phyloP scores from a whole-genome alignment of 2,113 vertebrate species.

The Cathartes aura region DNA sequence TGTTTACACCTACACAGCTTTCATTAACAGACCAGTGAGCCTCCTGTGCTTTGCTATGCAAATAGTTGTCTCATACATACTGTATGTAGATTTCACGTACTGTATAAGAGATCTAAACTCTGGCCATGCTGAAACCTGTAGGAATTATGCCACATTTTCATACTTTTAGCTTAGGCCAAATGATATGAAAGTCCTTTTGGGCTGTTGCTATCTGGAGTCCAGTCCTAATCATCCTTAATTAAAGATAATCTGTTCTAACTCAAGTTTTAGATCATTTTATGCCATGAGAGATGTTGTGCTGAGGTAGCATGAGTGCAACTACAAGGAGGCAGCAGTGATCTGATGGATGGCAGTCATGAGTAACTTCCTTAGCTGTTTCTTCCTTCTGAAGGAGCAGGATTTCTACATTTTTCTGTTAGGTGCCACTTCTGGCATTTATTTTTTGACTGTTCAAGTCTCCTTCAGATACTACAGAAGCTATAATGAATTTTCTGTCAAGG shows the following conservation, averaged over 20 bases:
- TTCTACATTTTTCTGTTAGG: neutral
- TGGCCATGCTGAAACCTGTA: neutral
- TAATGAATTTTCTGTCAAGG: neutral
- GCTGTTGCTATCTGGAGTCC: neutral
- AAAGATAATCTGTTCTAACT: neutral
- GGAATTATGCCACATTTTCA: neutral
- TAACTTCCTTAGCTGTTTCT: neutral
- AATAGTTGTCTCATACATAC: neutral
- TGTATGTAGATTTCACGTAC: neutral
- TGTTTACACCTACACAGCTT: neutral
- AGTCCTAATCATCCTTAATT: neutral
- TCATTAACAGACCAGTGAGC: neutral
- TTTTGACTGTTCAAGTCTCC: neutral
- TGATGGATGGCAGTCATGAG: neutral
- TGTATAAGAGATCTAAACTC: neutral
- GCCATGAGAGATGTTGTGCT: neutral
- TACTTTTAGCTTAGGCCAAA: neutral
- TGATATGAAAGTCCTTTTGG: neutral
- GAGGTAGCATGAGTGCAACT: neutral
- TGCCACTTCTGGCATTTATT: neutral
- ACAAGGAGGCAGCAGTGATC: neutral
- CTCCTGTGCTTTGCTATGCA: fast-evolving
- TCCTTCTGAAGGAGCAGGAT: neutral
- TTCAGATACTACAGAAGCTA: neutral
- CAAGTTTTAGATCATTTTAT: neutral